phyloP scores from a whole-genome alignment of 2,797 vertebrate species.

The Decapterus maruadsi region DNA sequence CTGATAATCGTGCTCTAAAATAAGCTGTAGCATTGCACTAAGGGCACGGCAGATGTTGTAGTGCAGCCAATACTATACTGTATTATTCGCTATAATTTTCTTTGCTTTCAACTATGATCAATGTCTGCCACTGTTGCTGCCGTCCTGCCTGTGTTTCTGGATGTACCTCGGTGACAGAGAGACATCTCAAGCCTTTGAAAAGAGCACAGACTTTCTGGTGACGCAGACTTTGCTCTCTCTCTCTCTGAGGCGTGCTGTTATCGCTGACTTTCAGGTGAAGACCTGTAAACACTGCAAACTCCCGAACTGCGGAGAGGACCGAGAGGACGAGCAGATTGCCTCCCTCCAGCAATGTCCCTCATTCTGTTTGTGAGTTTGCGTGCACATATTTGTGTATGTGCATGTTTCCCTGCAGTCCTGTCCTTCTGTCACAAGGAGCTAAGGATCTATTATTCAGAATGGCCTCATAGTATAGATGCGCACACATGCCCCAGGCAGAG shows the following conservation, averaged over 20 bases:
- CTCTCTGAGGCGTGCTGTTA: conserved; percentile 7
- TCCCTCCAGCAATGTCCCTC: conserved; percentile 71
- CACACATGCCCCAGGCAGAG: conserved; percentile 46
- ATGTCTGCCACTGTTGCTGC: not conserved
- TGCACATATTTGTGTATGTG: conserved; percentile 61
- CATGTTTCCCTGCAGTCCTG: conserved; percentile 70
- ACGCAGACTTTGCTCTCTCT: conserved; percentile 14
- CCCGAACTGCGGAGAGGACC: conserved; percentile 31
- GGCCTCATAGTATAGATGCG: conserved; percentile 70
- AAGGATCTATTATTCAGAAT: conserved; percentile 77
- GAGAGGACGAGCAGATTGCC: conserved; percentile 72
- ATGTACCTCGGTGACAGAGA: not conserved
- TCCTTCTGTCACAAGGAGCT: conserved; percentile 73
- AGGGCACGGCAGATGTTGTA: not conserved
- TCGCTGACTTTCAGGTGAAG: conserved; percentile 44
- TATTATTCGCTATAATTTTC: not conserved
- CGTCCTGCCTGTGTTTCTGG: not conserved
- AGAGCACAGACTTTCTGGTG: conserved; percentile 1
- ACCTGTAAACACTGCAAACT: conserved; percentile 53
- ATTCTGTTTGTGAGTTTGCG: conserved; percentile 60
- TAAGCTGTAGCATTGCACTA: no score
- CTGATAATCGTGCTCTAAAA: no score
- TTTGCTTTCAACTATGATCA: not conserved
- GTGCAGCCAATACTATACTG: not conserved
- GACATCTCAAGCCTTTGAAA: not conserved